Base-by-base conservation (phyloP, 2,797 vertebrate genomes). In the Darevskia mixta region DNA sequence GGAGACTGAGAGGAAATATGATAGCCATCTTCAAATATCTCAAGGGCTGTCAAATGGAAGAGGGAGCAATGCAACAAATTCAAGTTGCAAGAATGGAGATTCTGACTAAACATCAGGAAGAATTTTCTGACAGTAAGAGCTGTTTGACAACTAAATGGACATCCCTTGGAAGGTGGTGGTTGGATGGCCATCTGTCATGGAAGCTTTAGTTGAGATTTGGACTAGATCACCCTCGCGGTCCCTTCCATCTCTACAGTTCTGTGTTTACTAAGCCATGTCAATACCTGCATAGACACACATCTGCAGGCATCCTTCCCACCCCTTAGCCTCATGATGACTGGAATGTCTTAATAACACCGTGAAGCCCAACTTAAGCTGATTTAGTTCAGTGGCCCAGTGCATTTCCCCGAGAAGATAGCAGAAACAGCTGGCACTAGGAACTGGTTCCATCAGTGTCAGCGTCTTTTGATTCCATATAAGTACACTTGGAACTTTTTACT, bases 291-390 rank as follows among this genome's bases (percentile, higher is more conserved):
- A 82, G 35, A 13, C 10, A n/a, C 45, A 76, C 64, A 27, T 32
- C 61, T 75, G 84, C 0, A 15, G 73, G 1, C 85, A 35, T 61
- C 1, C 81, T 15, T 32, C 86, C 45, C 1, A 27, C 9, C 78
- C 82, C 73, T 73, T 77, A 8, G 10, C 49, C 91, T 86, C 75
- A 78, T 61, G 90, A 90, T 86, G 38, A 83, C 23, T n/a, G 25
- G 87, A 83, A 71, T 89, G 80, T 86, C 90, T 87, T 45, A 75
- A 49, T 71, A 86, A 15, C 3, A 5, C 41, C 86, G 1, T 29
- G 67, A 35, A 82, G 10, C 72, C 11, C 4, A 78, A 85, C 89
- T 83, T 86, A 88, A 86, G 11, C 9, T 79, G 49, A 2, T 83
- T 88, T 66, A 0, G 9, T 79, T 69, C 0, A 0, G 0, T 32